phyloP scores from a whole-genome alignment of 2,888 invertebrate genomes.

The Eristalis arbustorum region DNA sequence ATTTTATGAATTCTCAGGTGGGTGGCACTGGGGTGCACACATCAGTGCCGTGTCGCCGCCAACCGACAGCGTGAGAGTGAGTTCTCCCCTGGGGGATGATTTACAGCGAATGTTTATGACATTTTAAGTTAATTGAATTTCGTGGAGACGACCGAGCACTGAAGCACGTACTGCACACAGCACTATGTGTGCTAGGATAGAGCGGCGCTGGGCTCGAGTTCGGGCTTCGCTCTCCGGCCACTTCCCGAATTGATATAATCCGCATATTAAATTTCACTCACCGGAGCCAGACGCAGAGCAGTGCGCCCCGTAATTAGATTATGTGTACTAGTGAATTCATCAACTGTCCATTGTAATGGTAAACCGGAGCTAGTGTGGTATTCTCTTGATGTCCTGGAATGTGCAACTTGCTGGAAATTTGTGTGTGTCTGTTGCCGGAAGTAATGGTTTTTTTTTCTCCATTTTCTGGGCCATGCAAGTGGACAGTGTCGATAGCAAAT shows the following conservation, averaged over 20 bases:
- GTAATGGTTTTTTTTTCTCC: not conserved
- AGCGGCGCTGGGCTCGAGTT: not conserved
- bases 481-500: not conserved
- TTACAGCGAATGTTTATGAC: slow-evolving; percentile 68
- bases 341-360: slow-evolving; percentile 39
- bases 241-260: slow-evolving; percentile 54
- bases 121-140: slow-evolving; percentile 70
- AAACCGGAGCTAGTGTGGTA: slow-evolving; percentile 43
- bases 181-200: not conserved
- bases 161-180: slow-evolving; percentile 47
- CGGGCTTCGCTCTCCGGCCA: not conserved
- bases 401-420: not conserved
- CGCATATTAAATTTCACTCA: slow-evolving; percentile 65
- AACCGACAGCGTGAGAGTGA: slow-evolving; percentile 23
- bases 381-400: not conserved
- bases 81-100: slow-evolving; percentile 39
- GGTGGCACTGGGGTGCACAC: not conserved
- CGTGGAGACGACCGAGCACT: slow-evolving; percentile 47
- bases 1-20: slow-evolving; percentile 56
- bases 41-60: not conserved
- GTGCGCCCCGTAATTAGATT: slow-evolving; percentile 51
- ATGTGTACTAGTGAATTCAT: slow-evolving; percentile 18
- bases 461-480: not conserved
- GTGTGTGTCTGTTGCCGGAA: not conserved
- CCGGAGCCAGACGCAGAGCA: slow-evolving; percentile 6